These are phyloP conservation scores for Steinernema feltiae DNA, from an alignment of 1,140 invertebrate species.

Conservation along the genomic window DNA sequence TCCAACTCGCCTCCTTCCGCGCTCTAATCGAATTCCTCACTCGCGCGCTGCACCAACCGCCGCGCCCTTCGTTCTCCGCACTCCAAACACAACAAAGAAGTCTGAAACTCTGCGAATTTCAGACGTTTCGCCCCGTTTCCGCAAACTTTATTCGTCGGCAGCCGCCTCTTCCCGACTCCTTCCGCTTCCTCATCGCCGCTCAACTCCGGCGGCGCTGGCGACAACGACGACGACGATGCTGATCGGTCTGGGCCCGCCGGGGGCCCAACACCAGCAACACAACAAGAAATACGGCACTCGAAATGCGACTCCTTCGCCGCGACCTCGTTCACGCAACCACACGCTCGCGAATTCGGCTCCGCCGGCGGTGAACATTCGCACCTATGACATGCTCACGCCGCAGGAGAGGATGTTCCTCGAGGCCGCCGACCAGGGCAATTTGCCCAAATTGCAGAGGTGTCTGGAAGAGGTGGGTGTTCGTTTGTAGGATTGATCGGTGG, in stretches of 20 bases:
- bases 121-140: neutral
- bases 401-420: conserved; percentile 63
- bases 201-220: neutral
- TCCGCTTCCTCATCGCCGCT: no score
- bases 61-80: neutral
- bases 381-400: conserved; percentile 46
- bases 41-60: neutral
- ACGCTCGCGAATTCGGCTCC: conserved; percentile 32
- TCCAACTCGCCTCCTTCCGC: neutral
- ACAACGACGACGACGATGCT: neutral
- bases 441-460: conserved; percentile 62
- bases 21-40: neutral
- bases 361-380: conserved; percentile 35
- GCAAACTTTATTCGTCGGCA: neutral
- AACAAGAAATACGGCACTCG: neutral
- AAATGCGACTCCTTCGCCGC: conserved; percentile 22
- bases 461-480: conserved; percentile 56
- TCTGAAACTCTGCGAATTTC: neutral
- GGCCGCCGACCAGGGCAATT: conserved; percentile 64
- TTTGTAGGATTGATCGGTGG: no score
- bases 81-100: neutral
- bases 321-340: conserved; percentile 31
- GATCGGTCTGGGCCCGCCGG: neutral
- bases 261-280: neutral
- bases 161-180: no score